These are phyloP conservation scores for Chelonoidis abingdonii DNA, from an alignment of 2,113 vertebrate genomes.

Conservation along the genomic window DNA sequence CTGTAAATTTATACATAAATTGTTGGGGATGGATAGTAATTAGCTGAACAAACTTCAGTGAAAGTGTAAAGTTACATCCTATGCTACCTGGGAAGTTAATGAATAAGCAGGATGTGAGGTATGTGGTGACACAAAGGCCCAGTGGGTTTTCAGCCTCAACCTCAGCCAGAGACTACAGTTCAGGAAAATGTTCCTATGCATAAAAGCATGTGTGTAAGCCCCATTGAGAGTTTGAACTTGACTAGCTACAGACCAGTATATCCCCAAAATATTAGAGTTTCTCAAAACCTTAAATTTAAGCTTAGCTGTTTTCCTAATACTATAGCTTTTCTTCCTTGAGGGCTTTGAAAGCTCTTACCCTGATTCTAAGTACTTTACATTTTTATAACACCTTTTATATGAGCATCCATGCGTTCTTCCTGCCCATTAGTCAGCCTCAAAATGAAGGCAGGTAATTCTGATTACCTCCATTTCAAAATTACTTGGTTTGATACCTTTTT, in stretches of 20 bases:
- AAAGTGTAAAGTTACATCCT: not conserved
- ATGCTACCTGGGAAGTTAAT: not conserved
- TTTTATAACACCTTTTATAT: not conserved
- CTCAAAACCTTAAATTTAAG: not conserved
- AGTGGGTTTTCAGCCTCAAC: not conserved
- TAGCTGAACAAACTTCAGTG: not conserved
- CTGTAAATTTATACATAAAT: not conserved
- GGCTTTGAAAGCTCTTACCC: rapidly evolving
- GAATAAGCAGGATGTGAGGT: not conserved
- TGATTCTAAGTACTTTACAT: rapidly evolving
- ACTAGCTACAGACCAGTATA: not conserved
- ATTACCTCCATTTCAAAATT: not conserved
- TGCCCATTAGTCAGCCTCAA: not conserved
- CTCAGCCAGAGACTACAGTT: not conserved
- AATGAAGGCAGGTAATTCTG: not conserved
- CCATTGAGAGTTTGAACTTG: not conserved
- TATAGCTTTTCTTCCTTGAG: not conserved
- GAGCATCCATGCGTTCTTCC: not conserved
- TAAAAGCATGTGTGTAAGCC: not conserved
- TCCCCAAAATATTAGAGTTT: not conserved
- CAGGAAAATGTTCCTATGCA: not conserved
- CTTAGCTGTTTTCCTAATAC: not conserved
- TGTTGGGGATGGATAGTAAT: not conserved
- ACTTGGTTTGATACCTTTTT: not conserved
- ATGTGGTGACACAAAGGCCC: not conserved